Evolutionary conservation across 2,888 invertebrate species (phyloP).

Genomic region (Dimorphilus gyrociliatus): DNA sequence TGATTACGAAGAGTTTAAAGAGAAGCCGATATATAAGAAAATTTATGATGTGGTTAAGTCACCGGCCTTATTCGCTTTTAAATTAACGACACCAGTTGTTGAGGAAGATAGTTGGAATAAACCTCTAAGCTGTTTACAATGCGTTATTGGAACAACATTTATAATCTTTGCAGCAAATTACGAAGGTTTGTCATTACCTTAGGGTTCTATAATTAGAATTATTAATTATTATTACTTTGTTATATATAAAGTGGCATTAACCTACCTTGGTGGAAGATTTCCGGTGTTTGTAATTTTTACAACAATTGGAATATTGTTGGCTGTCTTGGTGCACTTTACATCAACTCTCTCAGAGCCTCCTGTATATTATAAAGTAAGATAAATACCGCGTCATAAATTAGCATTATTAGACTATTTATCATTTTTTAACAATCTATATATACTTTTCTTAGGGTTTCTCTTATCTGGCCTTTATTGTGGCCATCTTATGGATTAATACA

Average conservation of each 20-base stretch:
- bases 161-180: constrained; percentile 34
- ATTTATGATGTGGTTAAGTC: constrained; percentile 38
- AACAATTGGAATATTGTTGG: constrained; percentile 17
- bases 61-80: constrained; percentile 42
- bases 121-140: constrained; percentile 43
- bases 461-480: constrained; percentile 45
- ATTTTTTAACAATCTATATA: background rate
- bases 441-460: constrained; percentile 37
- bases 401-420: background rate
- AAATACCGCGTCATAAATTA: background rate
- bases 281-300: constrained; percentile 27
- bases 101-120: constrained; percentile 47
- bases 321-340: constrained; percentile 26
- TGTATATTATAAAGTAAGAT: constrained; percentile 32
- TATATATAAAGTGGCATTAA: constrained; percentile 4
- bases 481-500: constrained; percentile 46
- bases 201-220: too few relatives aligned
- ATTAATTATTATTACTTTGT: background rate
- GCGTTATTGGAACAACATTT: constrained; percentile 40
- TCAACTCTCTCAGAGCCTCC: constrained; percentile 30
- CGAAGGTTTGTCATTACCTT: too few relatives aligned
- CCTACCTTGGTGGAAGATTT: constrained; percentile 16
- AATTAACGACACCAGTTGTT: constrained; percentile 45
- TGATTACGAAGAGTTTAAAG: constrained; percentile 35
- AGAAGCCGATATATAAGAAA: constrained; percentile 25